A percentile compares a stretch with the other conserved stretches of the same genome.
Conservation (phyloP, 1,140 invertebrate genomes). For the Heliconius congener region DNA sequence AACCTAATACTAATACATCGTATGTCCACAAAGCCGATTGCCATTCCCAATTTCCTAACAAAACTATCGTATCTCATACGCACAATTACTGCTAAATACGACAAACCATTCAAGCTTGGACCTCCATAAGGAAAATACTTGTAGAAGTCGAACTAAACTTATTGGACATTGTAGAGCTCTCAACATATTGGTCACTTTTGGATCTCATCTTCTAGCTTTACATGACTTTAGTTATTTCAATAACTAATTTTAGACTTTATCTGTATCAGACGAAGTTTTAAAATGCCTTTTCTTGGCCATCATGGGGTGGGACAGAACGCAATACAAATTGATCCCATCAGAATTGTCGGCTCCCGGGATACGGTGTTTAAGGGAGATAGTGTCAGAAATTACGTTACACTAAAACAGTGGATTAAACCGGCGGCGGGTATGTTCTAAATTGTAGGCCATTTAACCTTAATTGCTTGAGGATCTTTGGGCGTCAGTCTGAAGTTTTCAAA, state of each 20-base stretch:
- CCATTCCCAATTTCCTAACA: slow-evolving; percentile 50
- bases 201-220: slow-evolving; percentile 61
- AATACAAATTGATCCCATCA: slow-evolving; percentile 73
- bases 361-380: slow-evolving; percentile 51
- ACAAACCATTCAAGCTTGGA: slow-evolving; percentile 41
- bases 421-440: slow-evolving; percentile 25
- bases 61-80: slow-evolving; percentile 60
- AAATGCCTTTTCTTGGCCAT: slow-evolving; percentile 40
- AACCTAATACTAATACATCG: slow-evolving; percentile 34
- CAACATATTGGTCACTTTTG: slow-evolving; percentile 46
- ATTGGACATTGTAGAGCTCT: slow-evolving; percentile 37
- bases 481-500: background rate
- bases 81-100: slow-evolving; percentile 63
- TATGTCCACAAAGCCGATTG: slow-evolving; percentile 41
- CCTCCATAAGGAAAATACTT: slow-evolving; percentile 25
- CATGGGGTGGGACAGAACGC: slow-evolving; percentile 53
- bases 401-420: slow-evolving; percentile 34
- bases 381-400: slow-evolving; percentile 48
- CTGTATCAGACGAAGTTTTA: slow-evolving; percentile 44
- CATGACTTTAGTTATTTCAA: slow-evolving; percentile 51
- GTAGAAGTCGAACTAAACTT: slow-evolving; percentile 14
- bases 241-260: slow-evolving; percentile 51
- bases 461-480: slow-evolving; percentile 9
- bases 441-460: slow-evolving; percentile 29
- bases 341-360: slow-evolving; percentile 44